Percentiles rank a stretch among this genome's conserved stretches.
phyloP scores from a whole-genome alignment of 2,797 vertebrate genomes.

The Gambelia wislizenii region DNA sequence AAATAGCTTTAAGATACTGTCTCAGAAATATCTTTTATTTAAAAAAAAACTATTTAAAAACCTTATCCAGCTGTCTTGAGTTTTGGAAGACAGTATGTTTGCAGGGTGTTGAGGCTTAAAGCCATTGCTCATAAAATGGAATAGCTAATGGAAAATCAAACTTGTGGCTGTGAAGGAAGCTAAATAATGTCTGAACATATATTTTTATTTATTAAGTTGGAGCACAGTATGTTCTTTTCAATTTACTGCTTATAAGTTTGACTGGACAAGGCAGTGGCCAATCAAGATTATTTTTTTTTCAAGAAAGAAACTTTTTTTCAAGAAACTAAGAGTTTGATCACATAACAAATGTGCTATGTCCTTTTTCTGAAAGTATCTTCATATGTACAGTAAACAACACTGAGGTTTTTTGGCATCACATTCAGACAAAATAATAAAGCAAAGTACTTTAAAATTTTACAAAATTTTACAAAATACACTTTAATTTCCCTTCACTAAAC shows the following conservation, averaged over 20 bases:
- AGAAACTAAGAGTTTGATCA: neutral
- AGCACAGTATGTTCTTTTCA: conserved; percentile 20
- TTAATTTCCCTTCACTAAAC: neutral
- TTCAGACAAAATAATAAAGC: neutral
- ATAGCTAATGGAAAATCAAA: conserved; percentile 69
- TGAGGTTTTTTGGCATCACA: neutral
- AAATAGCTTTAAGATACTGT: conserved; percentile 33
- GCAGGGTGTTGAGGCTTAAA: conserved; percentile 55
- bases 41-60: neutral
- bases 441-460: neutral
- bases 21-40: conserved; percentile 41
- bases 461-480: no score
- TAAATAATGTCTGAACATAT: conserved; percentile 58
- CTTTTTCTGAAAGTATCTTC: neutral
- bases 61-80: conserved; percentile 36
- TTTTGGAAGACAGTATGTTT: conserved; percentile 64
- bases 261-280: neutral
- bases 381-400: neutral
- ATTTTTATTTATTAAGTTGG: conserved; percentile 57
- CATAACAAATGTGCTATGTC: neutral
- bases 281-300: neutral
- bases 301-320: conserved; percentile 10
- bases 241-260: neutral
- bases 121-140: conserved; percentile 66
- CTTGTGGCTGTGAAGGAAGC: conserved; percentile 57